Evolutionary conservation across 2,888 invertebrate genomes (phyloP).

Genomic region (Ophioninae sp.): DNA sequence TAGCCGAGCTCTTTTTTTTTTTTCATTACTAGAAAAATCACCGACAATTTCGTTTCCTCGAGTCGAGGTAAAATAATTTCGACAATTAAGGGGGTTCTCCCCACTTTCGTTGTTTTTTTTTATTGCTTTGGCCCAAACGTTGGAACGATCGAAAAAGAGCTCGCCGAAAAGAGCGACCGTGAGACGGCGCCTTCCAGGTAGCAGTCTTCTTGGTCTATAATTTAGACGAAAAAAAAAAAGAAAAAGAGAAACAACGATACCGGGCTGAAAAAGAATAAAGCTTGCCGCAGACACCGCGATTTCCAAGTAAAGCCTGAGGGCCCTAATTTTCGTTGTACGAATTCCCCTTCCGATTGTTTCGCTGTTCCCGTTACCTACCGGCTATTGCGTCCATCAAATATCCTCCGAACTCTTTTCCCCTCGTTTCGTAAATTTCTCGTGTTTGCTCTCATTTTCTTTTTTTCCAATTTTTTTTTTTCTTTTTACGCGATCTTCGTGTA

Average conservation of each 20-base stretch:
- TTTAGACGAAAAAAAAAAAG: conserved; percentile 55
- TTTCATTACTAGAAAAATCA: conserved; percentile 8
- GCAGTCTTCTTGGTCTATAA: conserved; percentile 48
- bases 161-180: conserved; percentile 33
- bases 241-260: conserved; percentile 1
- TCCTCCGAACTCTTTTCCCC: conserved; percentile 24
- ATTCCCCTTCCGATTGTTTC: conserved; percentile 13
- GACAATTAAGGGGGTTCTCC: conserved; percentile 40
- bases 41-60: conserved; percentile 40
- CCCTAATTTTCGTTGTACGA: conserved; percentile 57
- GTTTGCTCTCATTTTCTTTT: background rate
- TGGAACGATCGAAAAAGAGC: conserved; percentile 1
- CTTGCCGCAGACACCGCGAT: conserved; percentile 38
- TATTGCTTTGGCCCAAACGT: conserved; percentile 28
- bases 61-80: conserved; percentile 38
- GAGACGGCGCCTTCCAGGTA: conserved; percentile 61
- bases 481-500: background rate
- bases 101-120: conserved; percentile 10
- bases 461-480: conserved; percentile 29
- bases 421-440: background rate
- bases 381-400: conserved; percentile 52
- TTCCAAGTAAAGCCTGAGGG: conserved; percentile 53
- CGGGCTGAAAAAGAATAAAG: conserved; percentile 52
- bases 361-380: conserved; percentile 38
- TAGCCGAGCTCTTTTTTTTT: background rate